Percentiles rank a stretch among this genome's conserved stretches.
Conservation (phyloP, 2,888 invertebrate genomes). For the Noctua janthe region DNA sequence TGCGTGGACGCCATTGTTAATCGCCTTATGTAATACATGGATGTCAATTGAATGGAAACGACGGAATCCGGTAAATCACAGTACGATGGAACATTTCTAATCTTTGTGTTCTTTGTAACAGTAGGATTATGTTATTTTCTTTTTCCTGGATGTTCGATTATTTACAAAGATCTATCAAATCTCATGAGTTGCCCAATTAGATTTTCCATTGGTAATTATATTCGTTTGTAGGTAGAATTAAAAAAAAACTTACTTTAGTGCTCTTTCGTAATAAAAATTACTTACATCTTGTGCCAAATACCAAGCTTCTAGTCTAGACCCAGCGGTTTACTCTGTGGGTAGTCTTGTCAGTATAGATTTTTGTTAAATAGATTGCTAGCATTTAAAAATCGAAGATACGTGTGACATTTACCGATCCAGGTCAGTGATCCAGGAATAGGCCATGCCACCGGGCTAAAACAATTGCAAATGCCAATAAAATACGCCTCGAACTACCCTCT, state of each 20-base stretch:
- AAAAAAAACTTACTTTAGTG: not conserved
- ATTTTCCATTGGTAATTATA: not conserved
- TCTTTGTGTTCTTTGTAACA: not conserved
- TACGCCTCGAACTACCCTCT: not conserved
- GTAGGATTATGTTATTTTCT: not conserved
- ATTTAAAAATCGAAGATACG: not conserved
- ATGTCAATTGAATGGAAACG: slow-evolving; percentile 47
- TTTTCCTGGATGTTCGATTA: not conserved
- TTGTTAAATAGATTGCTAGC: not conserved
- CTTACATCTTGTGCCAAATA: not conserved
- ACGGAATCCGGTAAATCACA: slow-evolving; percentile 30
- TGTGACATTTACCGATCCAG: not conserved
- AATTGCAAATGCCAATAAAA: not conserved
- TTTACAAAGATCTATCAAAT: not conserved
- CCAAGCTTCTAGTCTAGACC: not conserved
- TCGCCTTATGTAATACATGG: slow-evolving; percentile 45
- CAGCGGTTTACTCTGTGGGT: not conserved
- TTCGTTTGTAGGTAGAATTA: not conserved
- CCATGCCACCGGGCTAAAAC: not conserved
- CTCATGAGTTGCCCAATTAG: not conserved
- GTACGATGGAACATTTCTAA: not conserved
- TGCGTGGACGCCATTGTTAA: slow-evolving; percentile 54
- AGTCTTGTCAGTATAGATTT: too few relatives aligned
- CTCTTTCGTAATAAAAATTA: not conserved
- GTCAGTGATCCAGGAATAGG: not conserved